Evolutionary conservation across 23 tunicate genomes (phyloP).

Genomic region (Styela clava): DNA sequence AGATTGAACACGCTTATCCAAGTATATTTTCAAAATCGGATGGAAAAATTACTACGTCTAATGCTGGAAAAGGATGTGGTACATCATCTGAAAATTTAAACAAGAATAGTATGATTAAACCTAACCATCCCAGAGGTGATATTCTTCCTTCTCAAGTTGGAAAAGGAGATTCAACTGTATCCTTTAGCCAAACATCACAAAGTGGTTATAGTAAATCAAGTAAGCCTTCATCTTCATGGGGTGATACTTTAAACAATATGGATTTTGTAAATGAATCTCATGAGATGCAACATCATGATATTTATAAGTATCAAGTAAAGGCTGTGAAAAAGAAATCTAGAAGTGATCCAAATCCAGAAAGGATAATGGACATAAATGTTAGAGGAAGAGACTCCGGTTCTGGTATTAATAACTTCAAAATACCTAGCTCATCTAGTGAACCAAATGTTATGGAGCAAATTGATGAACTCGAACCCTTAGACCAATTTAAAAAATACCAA

Average conservation of each 20-base stretch:
- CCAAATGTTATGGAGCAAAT: slow-evolving; percentile 53
- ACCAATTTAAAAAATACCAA: slow-evolving; percentile 32
- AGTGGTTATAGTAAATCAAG: slow-evolving; percentile 12
- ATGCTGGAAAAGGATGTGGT: not conserved
- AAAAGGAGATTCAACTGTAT: not conserved
- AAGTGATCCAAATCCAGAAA: slow-evolving; percentile 70
- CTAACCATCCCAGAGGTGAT: slow-evolving; percentile 34
- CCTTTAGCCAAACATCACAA: not conserved
- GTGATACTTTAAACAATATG: not conserved
- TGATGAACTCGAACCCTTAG: slow-evolving; percentile 38
- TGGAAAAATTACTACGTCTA: not conserved
- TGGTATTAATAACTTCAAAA: not conserved
- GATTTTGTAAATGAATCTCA: slow-evolving; percentile 1
- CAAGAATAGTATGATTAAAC: not conserved
- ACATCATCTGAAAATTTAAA: not conserved
- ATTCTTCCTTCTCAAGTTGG: not conserved
- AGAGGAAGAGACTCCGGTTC: slow-evolving; percentile 3
- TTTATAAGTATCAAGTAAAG: slow-evolving; percentile 6
- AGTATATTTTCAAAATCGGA: not conserved
- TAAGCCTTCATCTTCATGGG: slow-evolving; percentile 3
- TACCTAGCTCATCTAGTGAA: slow-evolving; percentile 54
- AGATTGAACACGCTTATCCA: not conserved
- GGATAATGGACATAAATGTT: not conserved
- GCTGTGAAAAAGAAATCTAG: slow-evolving; percentile 62
- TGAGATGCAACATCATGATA: slow-evolving; percentile 11